Evolutionary conservation across 1,140 invertebrate genomes (phyloP), one percentile per base, ranked within the genome.

Genomic region (Pomacea maculata): DNA sequence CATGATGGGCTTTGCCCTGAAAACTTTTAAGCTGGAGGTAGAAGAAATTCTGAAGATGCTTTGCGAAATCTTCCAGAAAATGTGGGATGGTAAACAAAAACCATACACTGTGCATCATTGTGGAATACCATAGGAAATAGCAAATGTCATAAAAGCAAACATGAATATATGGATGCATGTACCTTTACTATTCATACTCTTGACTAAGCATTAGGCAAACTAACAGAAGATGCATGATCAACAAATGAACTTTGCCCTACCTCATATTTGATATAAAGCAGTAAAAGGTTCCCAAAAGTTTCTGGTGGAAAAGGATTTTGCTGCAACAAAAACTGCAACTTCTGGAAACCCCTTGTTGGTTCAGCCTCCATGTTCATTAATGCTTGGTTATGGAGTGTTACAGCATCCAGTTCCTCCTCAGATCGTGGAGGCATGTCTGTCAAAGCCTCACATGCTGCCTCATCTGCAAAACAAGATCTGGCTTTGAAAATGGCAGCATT

Each of bases 331-430:
- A 99, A 99, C 89, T 99, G 98, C 34, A 99, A 91, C 92, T 99
- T 99, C 88, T 99, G 96, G 90, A 99, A 99, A 29, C 98, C 97
- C 90, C 98, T 96, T 0, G 95, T 95, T 14, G 98, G 96, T 83
- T 97, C 95, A 54, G 92, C 92, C 74, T 98, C 96, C 91, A 98
- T 97, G 88, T 98, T 98, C 88, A 99, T 96, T 11, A 99, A 92
- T 0, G 98, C 98, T 92, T 99, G 96, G 90, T 99, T 99, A 88
- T 99, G 99, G 11, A 99, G 92, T 45, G 98, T 99, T 0, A 99
- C 97, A 25, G 98, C 97, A 92, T 99, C 99, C 80, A 99, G 92
- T 92, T 99, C 99, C 89, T 99, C 97, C 91, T 99, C 98, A 14
- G 96, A 95, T 83, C 94, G 82, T 0, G 98, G 98, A 52, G 99